phyloP scores from a whole-genome alignment of 2,888 invertebrate genomes.

The Sarcophaga carnaria region DNA sequence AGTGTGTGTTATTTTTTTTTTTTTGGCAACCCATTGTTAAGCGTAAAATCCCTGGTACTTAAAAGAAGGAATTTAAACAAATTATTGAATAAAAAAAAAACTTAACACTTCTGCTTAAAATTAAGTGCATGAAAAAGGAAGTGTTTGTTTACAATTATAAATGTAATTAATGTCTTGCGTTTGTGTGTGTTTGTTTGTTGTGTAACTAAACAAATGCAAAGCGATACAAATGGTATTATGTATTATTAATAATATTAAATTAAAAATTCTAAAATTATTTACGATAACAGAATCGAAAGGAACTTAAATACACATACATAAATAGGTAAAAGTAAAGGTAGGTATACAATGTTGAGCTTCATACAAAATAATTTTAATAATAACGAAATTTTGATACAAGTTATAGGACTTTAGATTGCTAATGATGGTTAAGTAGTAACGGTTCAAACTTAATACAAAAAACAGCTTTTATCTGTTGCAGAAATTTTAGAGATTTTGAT shows the following conservation, averaged over 20 bases:
- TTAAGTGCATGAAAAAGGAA: constrained; percentile 21
- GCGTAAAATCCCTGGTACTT: constrained; percentile 25
- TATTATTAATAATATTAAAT: constrained; percentile 37
- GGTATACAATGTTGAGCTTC: background rate
- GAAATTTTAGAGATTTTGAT: background rate
- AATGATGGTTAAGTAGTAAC: no score
- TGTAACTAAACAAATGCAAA: constrained; percentile 55
- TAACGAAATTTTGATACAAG: background rate
- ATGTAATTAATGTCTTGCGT: background rate
- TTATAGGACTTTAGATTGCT: no score
- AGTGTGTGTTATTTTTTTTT: background rate
- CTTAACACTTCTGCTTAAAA: constrained; percentile 58
- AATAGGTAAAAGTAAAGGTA: background rate
- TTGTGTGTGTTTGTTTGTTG: constrained; percentile 8
- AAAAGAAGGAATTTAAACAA: constrained; percentile 18
- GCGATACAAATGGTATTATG: constrained; percentile 17
- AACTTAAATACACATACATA: constrained; percentile 54
- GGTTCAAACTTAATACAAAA: no score
- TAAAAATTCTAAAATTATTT: constrained; percentile 20
- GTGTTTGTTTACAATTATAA: constrained; percentile 23
- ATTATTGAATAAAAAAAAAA: constrained; percentile 42
- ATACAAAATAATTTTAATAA: background rate
- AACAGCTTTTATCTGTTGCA: no score
- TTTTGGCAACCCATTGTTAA: constrained; percentile 47
- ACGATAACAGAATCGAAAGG: constrained; percentile 28